A percentile compares a stretch with the other conserved stretches of the same genome.
Conservation (phyloP, 37 sponge, comb jelly and placozoan genomes). For the Mnemiopsis leidyi region DNA sequence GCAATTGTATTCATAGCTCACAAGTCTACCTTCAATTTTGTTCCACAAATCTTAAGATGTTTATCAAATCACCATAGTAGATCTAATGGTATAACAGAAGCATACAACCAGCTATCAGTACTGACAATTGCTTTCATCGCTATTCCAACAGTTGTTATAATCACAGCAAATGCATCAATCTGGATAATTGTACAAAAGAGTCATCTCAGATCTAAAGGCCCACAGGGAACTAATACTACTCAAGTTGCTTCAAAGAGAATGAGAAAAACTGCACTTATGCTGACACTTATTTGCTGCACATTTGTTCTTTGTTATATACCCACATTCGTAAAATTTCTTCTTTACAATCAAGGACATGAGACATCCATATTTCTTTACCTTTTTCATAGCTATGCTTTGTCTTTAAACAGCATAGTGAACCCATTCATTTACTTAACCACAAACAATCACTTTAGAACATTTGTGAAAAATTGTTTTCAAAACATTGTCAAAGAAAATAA, state of each 20-base stretch:
- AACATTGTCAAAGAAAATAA: background rate
- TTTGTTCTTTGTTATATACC: conserved; percentile 14
- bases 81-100: background rate
- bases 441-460: background rate
- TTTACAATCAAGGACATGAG: background rate
- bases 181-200: background rate
- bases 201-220: background rate
- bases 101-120: background rate
- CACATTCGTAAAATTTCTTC: background rate
- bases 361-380: background rate
- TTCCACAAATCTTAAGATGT: background rate
- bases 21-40: background rate
- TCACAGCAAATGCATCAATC: background rate
- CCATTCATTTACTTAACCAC: background rate
- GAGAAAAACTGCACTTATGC: background rate
- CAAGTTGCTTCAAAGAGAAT: background rate
- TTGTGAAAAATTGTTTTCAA: background rate
- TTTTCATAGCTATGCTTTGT: background rate
- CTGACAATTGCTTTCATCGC: background rate
- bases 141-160: background rate
- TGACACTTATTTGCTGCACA: conserved; percentile 7
- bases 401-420: conserved; percentile 12
- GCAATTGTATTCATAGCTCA: background rate
- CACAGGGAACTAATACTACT: background rate
- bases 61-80: background rate